These are phyloP conservation scores for Tricholaema leucomelas DNA, from an alignment of 2,113 vertebrate genomes.

Conservation along the genomic window DNA sequence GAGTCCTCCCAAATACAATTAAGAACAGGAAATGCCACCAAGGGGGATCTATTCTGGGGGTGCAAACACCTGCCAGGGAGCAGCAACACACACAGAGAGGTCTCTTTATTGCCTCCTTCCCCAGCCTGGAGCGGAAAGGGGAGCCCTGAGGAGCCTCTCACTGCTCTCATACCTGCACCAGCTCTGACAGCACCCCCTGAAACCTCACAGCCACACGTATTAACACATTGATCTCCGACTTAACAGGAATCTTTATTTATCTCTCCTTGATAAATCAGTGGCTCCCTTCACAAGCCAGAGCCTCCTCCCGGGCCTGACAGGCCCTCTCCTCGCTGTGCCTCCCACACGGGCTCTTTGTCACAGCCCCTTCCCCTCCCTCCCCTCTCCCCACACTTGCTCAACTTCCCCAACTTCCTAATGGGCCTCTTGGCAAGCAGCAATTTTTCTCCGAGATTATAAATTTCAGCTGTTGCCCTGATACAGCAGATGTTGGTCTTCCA, in stretches of 20 bases:
- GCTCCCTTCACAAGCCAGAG: neutral
- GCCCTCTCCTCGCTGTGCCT: neutral
- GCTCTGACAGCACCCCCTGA: neutral
- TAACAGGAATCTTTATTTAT: constrained; percentile 66
- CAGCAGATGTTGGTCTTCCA: constrained; percentile 69
- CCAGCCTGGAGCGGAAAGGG: rapidly evolving
- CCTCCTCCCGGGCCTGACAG: rapidly evolving
- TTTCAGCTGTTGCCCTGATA: constrained; percentile 51
- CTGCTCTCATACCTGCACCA: rapidly evolving
- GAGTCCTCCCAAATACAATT: rapidly evolving
- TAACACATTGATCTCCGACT: neutral
- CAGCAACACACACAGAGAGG: neutral
- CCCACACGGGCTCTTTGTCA: neutral
- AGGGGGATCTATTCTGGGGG: neutral
- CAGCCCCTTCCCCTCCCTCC: constrained; percentile 5
- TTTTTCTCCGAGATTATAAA: constrained; percentile 73
- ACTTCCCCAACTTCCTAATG: constrained; percentile 61
- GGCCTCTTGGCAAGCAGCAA: constrained; percentile 40
- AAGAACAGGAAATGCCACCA: rapidly evolving
- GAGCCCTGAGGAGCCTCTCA: neutral
- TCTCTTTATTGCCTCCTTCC: neutral
- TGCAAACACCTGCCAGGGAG: neutral
- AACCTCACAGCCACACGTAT: neutral
- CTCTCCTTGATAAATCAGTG: neutral
- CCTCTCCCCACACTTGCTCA: neutral